A percentile compares a stretch with the other conserved stretches of the same genome.
These are phyloP conservation scores for Stenurella melanura DNA, from an alignment of 2,888 invertebrate species.

Conservation along the genomic window DNA sequence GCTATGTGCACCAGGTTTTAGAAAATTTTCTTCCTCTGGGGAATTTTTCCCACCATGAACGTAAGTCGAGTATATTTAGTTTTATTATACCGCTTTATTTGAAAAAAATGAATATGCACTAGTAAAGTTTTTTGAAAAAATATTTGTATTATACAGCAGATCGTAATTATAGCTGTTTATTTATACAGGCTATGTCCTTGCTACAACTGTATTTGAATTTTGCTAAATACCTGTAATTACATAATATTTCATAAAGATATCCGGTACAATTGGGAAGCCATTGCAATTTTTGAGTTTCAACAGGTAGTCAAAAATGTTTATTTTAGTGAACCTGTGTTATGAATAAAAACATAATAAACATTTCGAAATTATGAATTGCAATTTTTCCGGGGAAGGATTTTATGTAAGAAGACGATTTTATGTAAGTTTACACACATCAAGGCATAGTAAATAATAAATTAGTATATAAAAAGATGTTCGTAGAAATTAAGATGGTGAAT, in stretches of 20 bases:
- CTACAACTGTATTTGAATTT: background rate
- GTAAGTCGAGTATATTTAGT: constrained; percentile 59
- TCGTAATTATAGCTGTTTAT: background rate
- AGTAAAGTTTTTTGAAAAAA: constrained; percentile 27
- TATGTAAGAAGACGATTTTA: background rate
- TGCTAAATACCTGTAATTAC: background rate
- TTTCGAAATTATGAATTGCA: background rate
- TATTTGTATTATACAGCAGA: background rate
- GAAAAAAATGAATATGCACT: constrained; percentile 17
- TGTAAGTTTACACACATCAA: background rate
- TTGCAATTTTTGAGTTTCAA: background rate
- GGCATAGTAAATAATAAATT: background rate
- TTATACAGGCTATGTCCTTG: background rate
- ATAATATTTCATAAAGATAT: background rate
- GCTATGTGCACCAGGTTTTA: constrained; percentile 62
- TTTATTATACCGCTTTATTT: constrained; percentile 22
- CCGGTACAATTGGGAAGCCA: background rate
- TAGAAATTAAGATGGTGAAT: background rate
- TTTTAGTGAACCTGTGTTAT: background rate
- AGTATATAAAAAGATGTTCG: background rate
- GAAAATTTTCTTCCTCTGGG: constrained; percentile 46
- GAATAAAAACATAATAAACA: constrained; percentile 9
- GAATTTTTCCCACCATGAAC: constrained; percentile 59
- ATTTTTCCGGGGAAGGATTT: background rate
- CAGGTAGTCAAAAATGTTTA: constrained; percentile 20